phyloP scores from a whole-genome alignment of 2,113 vertebrate genomes.

The Blennius ocellaris region DNA sequence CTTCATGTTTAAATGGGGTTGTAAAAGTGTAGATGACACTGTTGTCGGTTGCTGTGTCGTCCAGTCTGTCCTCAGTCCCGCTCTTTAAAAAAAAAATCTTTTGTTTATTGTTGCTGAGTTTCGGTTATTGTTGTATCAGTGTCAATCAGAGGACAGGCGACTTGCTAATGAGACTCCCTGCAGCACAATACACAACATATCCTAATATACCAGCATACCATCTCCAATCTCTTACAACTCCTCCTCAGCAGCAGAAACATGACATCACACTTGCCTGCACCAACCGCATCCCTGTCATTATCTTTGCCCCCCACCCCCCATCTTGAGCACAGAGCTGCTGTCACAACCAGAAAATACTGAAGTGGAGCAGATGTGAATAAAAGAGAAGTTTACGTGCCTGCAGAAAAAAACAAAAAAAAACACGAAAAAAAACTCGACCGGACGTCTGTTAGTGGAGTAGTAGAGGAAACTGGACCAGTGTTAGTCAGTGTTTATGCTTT shows the following conservation, averaged over 20 bases:
- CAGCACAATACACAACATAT: too few relatives aligned
- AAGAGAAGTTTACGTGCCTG: constrained; percentile 22
- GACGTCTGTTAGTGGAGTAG: constrained; percentile 38
- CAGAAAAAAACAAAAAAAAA: constrained; percentile 38
- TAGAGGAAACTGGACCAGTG: constrained; percentile 11
- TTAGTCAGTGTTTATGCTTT: background rate
- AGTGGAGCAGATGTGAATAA: constrained; percentile 28
- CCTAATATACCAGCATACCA: background rate
- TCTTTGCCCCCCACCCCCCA: constrained; percentile 22
- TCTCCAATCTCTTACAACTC: background rate
- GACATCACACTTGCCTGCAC: constrained; percentile 54
- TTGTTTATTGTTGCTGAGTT: too few relatives aligned
- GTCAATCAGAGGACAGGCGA: too few relatives aligned
- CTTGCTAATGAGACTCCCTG: too few relatives aligned
- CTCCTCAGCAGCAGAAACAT: constrained; percentile 37
- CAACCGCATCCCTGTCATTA: constrained; percentile 41
- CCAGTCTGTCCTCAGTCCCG: too few relatives aligned
- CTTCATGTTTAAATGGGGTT: too few relatives aligned
- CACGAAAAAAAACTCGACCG: constrained; percentile 18
- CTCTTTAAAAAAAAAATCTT: too few relatives aligned
- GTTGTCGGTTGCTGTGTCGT: too few relatives aligned
- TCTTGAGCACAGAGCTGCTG: constrained; percentile 42
- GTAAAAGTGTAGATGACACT: too few relatives aligned
- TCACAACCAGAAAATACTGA: constrained; percentile 42
- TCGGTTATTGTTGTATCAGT: too few relatives aligned